Percentiles rank a stretch among this genome's conserved stretches.
Evolutionary conservation across 1,140 invertebrate species (phyloP).

Genomic region (Apis laboriosa): DNA sequence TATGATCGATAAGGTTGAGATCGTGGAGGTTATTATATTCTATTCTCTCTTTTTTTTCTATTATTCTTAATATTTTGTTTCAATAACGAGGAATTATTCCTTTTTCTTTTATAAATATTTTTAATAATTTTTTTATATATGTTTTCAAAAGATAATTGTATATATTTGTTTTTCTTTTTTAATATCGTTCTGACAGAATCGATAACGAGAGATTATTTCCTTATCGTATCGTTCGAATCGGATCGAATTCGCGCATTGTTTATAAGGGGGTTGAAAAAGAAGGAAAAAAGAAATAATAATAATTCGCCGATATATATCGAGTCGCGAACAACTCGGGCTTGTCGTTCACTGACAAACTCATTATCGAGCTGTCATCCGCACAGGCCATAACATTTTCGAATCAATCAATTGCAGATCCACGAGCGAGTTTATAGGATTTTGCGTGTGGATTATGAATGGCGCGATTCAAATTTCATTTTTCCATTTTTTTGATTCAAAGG

Average conservation of each 20-base stretch:
- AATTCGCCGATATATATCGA: slow-evolving; percentile 25
- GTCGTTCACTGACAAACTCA: slow-evolving; percentile 38
- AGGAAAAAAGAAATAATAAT: slow-evolving; percentile 5
- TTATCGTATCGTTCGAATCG: too few relatives aligned
- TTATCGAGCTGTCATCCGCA: slow-evolving; percentile 43
- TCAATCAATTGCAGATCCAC: slow-evolving; percentile 44
- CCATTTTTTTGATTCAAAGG: neutral
- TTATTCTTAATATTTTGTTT: too few relatives aligned
- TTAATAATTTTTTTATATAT: too few relatives aligned
- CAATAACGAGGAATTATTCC: neutral
- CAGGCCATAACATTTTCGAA: slow-evolving; percentile 40
- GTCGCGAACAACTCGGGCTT: neutral
- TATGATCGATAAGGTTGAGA: too few relatives aligned
- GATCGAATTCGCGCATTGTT: neutral
- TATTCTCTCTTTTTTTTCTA: too few relatives aligned
- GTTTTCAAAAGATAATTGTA: too few relatives aligned
- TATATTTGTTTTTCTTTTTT: too few relatives aligned
- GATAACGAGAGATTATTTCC: too few relatives aligned
- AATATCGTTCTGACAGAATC: too few relatives aligned
- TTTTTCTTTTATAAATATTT: too few relatives aligned
- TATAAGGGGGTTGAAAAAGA: neutral
- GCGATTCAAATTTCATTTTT: slow-evolving; percentile 3
- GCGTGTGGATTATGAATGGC: slow-evolving; percentile 35
- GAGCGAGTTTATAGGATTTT: slow-evolving; percentile 12
- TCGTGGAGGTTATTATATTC: too few relatives aligned